Evolutionary conservation across 2,888 invertebrate genomes (phyloP).

Genomic region (Drosophila fulvimacula): DNA sequence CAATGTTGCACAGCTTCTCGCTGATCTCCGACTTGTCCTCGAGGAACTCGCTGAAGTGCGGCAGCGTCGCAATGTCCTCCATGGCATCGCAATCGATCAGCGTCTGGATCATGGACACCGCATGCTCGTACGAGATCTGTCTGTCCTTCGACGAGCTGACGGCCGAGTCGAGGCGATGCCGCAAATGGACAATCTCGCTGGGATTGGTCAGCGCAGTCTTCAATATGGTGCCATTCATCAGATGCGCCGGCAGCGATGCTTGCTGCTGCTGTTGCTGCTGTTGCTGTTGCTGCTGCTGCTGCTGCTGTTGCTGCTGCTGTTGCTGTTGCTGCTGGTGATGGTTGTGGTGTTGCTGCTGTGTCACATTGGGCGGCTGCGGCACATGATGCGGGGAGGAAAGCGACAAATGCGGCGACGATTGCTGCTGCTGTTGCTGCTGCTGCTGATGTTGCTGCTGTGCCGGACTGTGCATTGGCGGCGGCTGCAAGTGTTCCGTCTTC

Average conservation of each 20-base stretch:
- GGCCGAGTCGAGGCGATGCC: constrained; percentile 94
- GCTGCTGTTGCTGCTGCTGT: constrained; percentile 70
- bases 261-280: constrained; percentile 76
- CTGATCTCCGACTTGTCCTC: constrained; percentile 96
- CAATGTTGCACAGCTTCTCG: constrained; percentile 96
- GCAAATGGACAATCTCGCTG: constrained; percentile 95
- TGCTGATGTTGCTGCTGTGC: constrained; percentile 80
- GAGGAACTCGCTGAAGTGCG: constrained; percentile 95
- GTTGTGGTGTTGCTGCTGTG: constrained; percentile 73
- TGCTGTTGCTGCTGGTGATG: constrained; percentile 68
- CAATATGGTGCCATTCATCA: constrained; percentile 96
- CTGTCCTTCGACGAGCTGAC: constrained; percentile 95
- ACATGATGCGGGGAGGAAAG: constrained; percentile 81
- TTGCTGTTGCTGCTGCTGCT: constrained; percentile 59
- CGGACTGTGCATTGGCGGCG: constrained; percentile 78
- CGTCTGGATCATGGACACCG: constrained; percentile 94
- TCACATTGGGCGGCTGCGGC: constrained; percentile 66
- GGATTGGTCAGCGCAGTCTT: constrained; percentile 98
- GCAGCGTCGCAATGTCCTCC: constrained; percentile 96
- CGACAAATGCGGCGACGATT: constrained; percentile 64
- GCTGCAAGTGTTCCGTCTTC: constrained; percentile 79
- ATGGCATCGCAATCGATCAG: constrained; percentile 98
- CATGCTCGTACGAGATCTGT: constrained; percentile 92
- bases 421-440: constrained; percentile 72
- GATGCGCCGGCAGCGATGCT: constrained; percentile 87